Evolutionary conservation across 2,797 vertebrate species (phyloP), one percentile per base, ranked within the genome.

Genomic region (Phrynocephalus guinanensis): DNA sequence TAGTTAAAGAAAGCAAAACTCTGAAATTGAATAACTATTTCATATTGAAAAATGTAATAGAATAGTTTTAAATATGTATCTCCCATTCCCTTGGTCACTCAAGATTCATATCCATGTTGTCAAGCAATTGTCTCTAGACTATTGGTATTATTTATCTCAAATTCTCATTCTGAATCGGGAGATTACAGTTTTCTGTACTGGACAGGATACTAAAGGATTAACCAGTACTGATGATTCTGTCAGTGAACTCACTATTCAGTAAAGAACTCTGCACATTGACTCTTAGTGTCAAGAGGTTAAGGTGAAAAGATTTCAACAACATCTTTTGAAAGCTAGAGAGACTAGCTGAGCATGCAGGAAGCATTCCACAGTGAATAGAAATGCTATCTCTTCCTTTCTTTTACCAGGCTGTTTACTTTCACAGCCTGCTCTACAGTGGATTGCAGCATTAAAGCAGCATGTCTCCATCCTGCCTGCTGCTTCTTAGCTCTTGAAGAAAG

Each of bases 331-430:
- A 82, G 63, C 82, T 85, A 86, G 26, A 82, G 48, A 70, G 83
- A 81, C 87, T 82, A 82, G 83, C 87, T 88, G 87, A 88, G 79
- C 83, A 85, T 60, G 87, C 87, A 88, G 83, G 77, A 81, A 88
- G 87, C 78, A 82, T 85, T 85, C 87, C 87, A 87, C 73, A 85
- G 79, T 56, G n/a, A 71, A 87, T 38, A 82, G 86, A 87, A 87
- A 87, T 87, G 71, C 78, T 82, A 85, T 85, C 79, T 82, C 79
- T 88, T 82, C 70, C 71, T 26, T 79, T 76, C 30, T 60, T 88
- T 88, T 88, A 82, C 79, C 71, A 82, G 38, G 63, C 79, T 88
- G 84, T 88, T 88, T 88, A 88, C 48, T 79, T 76, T 88, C 87
- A 88, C 87, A 88, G 87, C 78, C 87, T 88, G 87, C 48, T 80